Evolutionary conservation across 1,140 invertebrate species (phyloP), one percentile per base, ranked within the genome.

Genomic region (Zophobas morio): DNA sequence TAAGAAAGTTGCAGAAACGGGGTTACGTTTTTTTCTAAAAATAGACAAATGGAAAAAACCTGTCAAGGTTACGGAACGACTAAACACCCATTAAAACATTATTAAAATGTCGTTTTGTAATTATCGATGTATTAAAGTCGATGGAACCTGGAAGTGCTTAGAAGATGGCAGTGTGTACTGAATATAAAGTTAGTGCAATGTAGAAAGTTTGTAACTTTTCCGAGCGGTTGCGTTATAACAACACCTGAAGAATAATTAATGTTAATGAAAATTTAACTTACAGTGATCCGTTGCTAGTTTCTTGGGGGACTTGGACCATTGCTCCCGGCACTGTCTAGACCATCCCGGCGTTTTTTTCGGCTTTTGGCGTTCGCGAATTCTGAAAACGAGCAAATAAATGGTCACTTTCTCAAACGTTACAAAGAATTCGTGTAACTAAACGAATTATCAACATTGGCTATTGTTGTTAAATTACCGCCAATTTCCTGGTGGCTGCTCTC

Each of bases 281-380:
- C 79, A 73, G 46, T 40, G 35, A 37, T 73, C 70, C 8, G 37
- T 54, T 60, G 39, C 5, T 20, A 70, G 32, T 82, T 87, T 82
- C 82, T 84, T 76, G 78, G 86, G 35, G 76, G 83, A 81, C 85
- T 83, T 88, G 80, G 79, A 84, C 83, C 87, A 84, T 81, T 88
- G 87, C 80, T 87, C 86, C 78, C 87, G 82, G 37, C 87, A 86
- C 78, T 87, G 84, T 75, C 86, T 85, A 33, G 86, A 86, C 88
- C 88, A 88, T 80, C 87, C 87, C 2, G 86, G 82, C 72, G 84
- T 86, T 70, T 87, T 87, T 81, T 87, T 87, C 3, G 78, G 80
- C 79, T 87, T 88, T 54, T 85, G 84, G 42, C 82, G 80, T 83
- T 88, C 87, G 57, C 86, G 81, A 1, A 88, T 85, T 73, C 87